Evolutionary conservation across 2,113 vertebrate species (phyloP), one percentile per base, ranked within the genome.

Genomic region (Oncorhynchus keta): DNA sequence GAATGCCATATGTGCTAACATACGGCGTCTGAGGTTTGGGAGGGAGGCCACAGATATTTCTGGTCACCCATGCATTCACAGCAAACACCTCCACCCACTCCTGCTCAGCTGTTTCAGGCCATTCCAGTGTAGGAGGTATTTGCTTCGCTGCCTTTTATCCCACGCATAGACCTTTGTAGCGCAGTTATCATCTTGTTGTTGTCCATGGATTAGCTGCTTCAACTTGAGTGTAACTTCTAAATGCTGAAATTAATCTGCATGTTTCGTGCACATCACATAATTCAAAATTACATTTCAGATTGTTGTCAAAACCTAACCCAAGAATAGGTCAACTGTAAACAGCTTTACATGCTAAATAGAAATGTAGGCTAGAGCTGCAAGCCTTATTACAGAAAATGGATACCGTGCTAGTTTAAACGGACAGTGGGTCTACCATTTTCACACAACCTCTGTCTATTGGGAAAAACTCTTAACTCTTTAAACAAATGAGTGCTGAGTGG

Each of bases 21-120:
- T 9, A 74, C 84, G 75, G 59, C 16, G 45, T 76, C 84, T 86
- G 85, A 85, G 87, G 85, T 90, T 90, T 84, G 84, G 82, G 84
- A 87, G 89, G 89, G 87, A 90, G 85, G 26, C 83, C 2, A 75
- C 32, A 68, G 89, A 90, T 92, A 92, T 92, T 93, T 94, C 86
- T 85, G 87, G 85, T 86, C 82, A 82, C 84, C 86, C 76, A 67
- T 68, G 68, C 68, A 13, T 61, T 82, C 71, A 78, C 82, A 86
- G 73, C 81, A 86, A 89, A 87, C 88, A 86, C 89, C 87, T 80
- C 85, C 84, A 84, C 89, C 88, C 92, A 85, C 86, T 84, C 75
- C 77, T 73, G 70, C 88, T 92, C 93, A 93, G 92, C 92, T 94
- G 93, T 91, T 93, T 90, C 74, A 57, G 85, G 75, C 83, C 85